Evolutionary conservation across 2,888 invertebrate genomes (phyloP).

Genomic region (Volucella bombylans): DNA sequence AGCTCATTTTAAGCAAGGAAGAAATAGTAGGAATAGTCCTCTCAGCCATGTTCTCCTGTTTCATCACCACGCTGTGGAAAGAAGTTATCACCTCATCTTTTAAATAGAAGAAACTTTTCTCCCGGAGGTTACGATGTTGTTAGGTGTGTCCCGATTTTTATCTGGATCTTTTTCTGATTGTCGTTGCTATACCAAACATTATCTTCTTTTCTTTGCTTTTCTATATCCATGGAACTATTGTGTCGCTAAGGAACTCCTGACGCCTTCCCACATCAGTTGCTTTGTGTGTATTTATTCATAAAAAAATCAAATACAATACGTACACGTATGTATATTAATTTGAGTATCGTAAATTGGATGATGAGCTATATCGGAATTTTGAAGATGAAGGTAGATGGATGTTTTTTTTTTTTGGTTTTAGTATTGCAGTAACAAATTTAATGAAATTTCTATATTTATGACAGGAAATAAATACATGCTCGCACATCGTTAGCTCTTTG

Average conservation of each 20-base stretch:
- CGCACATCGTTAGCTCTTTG: background rate
- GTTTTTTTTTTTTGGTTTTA: too few species aligned
- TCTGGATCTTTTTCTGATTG: background rate
- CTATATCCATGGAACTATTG: background rate
- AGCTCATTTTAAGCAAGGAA: too few species aligned
- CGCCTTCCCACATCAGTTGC: too few species aligned
- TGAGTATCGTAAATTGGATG: background rate
- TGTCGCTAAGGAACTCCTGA: background rate
- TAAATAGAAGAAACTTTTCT: too few species aligned
- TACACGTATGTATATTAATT: too few species aligned
- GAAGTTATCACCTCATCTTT: too few species aligned
- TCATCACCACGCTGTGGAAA: too few species aligned
- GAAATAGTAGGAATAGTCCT: too few species aligned
- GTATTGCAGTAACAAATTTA: background rate
- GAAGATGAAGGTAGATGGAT: too few species aligned
- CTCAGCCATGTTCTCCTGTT: background rate
- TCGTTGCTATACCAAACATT: background rate
- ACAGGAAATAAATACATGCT: background rate
- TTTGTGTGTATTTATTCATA: background rate
- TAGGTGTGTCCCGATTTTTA: too few species aligned
- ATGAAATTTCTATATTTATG: background rate
- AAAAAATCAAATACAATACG: slow-evolving; percentile 8
- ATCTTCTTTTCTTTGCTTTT: background rate
- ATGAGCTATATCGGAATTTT: background rate
- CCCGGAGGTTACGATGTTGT: too few species aligned